These are phyloP conservation scores for Apotomis capreana DNA, from an alignment of 2,888 invertebrate species.

Conservation along the genomic window DNA sequence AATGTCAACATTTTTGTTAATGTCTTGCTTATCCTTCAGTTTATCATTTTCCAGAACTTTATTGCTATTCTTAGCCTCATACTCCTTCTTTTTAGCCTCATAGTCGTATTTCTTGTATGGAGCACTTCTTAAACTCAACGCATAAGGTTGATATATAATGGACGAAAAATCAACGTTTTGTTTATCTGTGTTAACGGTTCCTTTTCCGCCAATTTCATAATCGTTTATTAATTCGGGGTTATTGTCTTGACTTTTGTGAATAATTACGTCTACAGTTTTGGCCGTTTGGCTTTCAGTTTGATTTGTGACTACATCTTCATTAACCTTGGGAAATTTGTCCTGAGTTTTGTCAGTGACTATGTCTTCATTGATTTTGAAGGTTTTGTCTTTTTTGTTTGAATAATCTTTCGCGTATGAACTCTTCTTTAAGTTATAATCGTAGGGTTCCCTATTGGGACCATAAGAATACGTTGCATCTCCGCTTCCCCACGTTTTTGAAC, in stretches of 20 bases:
- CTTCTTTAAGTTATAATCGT: conserved; percentile 42
- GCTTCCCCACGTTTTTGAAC: conserved; percentile 54
- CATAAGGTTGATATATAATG: conserved; percentile 26
- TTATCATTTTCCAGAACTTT: conserved; percentile 23
- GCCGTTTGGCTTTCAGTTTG: too few relatives aligned
- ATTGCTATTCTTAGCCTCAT: not conserved
- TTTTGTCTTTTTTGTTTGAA: conserved; percentile 40
- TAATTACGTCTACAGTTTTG: too few relatives aligned
- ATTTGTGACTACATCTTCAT: too few relatives aligned
- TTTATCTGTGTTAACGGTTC: not conserved
- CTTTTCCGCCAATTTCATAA: not conserved
- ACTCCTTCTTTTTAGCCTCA: conserved; percentile 22
- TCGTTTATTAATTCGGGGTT: not conserved
- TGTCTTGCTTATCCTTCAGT: conserved; percentile 12
- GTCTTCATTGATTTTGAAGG: too few relatives aligned
- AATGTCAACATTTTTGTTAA: not conserved
- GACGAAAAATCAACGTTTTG: not conserved
- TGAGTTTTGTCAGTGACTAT: conserved; percentile 18
- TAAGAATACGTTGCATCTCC: conserved; percentile 49
- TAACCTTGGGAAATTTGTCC: too few relatives aligned
- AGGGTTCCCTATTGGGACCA: conserved; percentile 45
- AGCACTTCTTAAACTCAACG: conserved; percentile 38
- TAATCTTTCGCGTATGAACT: conserved; percentile 52
- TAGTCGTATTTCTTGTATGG: conserved; percentile 50
- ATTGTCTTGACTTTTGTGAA: too few relatives aligned